A percentile compares a stretch with the other conserved stretches of the same genome.
phyloP scores from a whole-genome alignment of 2,888 invertebrate species.

The Thumatha senex region DNA sequence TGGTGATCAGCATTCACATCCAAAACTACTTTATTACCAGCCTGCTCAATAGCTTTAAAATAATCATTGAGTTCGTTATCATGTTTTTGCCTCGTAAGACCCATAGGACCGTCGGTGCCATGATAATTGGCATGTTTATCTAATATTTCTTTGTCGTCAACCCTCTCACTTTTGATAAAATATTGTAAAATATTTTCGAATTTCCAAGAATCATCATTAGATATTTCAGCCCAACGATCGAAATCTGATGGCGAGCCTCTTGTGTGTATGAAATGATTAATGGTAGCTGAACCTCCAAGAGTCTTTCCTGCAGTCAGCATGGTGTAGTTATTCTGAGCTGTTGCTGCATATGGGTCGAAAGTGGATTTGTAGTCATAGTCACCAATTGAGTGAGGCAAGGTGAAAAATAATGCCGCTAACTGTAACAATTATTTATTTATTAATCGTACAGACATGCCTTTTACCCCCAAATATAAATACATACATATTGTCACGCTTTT shows the following conservation, averaged over 20 bases:
- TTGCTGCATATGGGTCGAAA: slow-evolving; percentile 6
- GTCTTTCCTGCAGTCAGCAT: slow-evolving; percentile 15
- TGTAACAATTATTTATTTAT: no score
- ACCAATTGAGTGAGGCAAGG: slow-evolving; percentile 58
- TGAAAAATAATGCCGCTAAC: not conserved
- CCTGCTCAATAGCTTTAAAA: slow-evolving; percentile 20
- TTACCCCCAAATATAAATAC: not conserved
- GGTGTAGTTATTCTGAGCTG: slow-evolving; percentile 11
- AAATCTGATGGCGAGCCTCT: slow-evolving; percentile 5
- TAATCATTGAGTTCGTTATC: slow-evolving; percentile 8
- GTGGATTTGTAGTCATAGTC: slow-evolving; percentile 19
- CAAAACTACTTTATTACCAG: slow-evolving; percentile 13
- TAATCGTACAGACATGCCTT: slow-evolving; percentile 14
- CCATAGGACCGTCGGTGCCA: slow-evolving; percentile 18
- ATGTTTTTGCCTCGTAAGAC: slow-evolving; percentile 15
- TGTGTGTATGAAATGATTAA: slow-evolving; percentile 15
- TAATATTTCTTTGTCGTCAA: slow-evolving; percentile 10
- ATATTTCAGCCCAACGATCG: slow-evolving; percentile 7
- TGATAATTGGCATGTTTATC: slow-evolving; percentile 9
- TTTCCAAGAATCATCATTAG: slow-evolving; percentile 9
- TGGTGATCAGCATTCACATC: slow-evolving; percentile 21
- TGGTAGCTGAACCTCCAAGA: slow-evolving; percentile 16
- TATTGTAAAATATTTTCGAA: slow-evolving; percentile 13
- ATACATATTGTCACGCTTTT: no score
- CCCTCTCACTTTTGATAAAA: slow-evolving; percentile 17